Percentiles rank a stretch among this genome's conserved stretches.
These are phyloP conservation scores for Oenanthe oenanthe DNA, from an alignment of 2,113 vertebrate genomes.

Conservation along the genomic window DNA sequence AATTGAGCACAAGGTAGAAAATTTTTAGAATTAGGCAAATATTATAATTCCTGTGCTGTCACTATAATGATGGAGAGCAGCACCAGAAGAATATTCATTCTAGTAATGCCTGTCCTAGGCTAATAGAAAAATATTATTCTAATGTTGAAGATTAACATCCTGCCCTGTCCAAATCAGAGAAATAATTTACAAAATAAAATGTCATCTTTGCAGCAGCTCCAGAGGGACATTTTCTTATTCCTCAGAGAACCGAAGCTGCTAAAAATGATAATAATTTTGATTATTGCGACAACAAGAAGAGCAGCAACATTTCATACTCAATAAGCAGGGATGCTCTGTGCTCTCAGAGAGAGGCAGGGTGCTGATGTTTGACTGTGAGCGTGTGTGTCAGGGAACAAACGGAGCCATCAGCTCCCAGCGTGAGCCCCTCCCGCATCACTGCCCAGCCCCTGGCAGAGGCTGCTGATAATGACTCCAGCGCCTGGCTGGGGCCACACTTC, in stretches of 20 bases:
- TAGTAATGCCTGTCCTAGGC: neutral
- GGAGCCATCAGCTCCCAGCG: conserved; percentile 73
- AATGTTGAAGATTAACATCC: neutral
- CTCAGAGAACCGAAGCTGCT: neutral
- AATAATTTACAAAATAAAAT: neutral
- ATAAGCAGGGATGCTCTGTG: neutral
- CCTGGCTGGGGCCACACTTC: conserved; percentile 72
- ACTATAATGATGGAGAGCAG: neutral
- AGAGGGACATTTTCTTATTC: neutral
- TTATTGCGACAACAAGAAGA: neutral
- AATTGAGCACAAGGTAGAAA: neutral
- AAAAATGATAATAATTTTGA: conserved; percentile 33
- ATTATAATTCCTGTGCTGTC: neutral
- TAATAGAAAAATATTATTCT: neutral
- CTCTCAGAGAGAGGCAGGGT: neutral
- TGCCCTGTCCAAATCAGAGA: neutral
- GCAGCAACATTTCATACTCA: neutral
- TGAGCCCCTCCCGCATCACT: conserved; percentile 72
- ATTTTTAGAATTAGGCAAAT: neutral
- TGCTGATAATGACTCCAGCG: conserved; percentile 75
- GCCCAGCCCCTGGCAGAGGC: conserved; percentile 74
- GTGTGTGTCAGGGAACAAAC: conserved; percentile 67
- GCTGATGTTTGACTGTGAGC: conserved; percentile 57
- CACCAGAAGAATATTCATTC: neutral
- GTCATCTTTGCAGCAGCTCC: neutral